Evolutionary conservation across 2,888 invertebrate species (phyloP).

Genomic region (Caenorhabditis angaria): DNA sequence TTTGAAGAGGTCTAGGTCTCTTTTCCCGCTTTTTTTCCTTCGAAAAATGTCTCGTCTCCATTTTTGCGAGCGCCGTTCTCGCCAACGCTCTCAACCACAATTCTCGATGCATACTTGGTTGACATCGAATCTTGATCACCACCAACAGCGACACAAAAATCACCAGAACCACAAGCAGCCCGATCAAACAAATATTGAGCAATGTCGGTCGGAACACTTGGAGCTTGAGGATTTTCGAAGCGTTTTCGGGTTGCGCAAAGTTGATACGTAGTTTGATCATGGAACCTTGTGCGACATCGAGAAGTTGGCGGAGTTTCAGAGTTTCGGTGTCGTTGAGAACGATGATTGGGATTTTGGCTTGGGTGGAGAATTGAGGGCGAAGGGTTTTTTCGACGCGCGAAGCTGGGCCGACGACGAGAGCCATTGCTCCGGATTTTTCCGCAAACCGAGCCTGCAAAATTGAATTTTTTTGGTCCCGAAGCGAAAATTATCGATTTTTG

Average conservation of each 20-base stretch:
- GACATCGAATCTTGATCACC: constrained; percentile 57
- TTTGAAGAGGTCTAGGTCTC: constrained; percentile 29
- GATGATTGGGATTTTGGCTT: constrained; percentile 57
- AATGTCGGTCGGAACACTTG: constrained; percentile 58
- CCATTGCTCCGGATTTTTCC: constrained; percentile 61
- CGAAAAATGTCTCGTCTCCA: constrained; percentile 57
- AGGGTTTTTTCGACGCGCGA: constrained; percentile 43
- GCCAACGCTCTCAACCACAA: constrained; percentile 59
- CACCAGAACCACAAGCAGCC: constrained; percentile 49
- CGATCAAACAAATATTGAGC: constrained; percentile 53
- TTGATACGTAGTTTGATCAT: constrained; percentile 37
- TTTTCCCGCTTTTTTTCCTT: constrained; percentile 29
- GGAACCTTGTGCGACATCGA: constrained; percentile 39
- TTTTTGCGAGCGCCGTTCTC: constrained; percentile 53
- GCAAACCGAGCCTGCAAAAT: constrained; percentile 53
- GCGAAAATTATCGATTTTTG: too few species aligned
- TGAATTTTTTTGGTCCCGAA: too few species aligned
- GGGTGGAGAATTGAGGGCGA: constrained; percentile 15
- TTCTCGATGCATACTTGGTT: constrained; percentile 55
- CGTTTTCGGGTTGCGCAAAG: constrained; percentile 41
- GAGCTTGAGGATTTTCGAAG: constrained; percentile 46
- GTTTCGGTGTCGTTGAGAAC: constrained; percentile 58
- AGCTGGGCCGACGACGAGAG: constrained; percentile 55
- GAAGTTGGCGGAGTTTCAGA: constrained; percentile 36
- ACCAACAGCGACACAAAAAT: constrained; percentile 56